These are phyloP conservation scores for Scarus forsteni DNA, from an alignment of 2,797 vertebrate genomes.

Conservation along the genomic window DNA sequence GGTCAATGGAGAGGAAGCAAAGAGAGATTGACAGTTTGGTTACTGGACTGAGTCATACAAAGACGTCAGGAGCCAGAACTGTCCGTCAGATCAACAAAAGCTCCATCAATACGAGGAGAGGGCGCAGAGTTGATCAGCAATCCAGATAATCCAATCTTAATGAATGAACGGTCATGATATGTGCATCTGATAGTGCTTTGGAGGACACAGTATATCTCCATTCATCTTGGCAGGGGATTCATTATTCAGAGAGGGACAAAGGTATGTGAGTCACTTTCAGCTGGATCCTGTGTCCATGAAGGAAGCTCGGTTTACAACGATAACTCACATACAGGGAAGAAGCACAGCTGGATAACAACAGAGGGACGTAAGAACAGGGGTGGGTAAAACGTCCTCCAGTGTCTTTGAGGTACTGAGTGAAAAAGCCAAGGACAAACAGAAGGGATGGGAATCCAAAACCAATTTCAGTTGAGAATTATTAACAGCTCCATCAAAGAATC, in stretches of 20 bases:
- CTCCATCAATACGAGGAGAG: slow-evolving; percentile 24
- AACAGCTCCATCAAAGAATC: too few relatives aligned
- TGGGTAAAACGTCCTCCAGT: too few relatives aligned
- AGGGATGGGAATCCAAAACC: too few relatives aligned
- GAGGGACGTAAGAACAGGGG: too few relatives aligned
- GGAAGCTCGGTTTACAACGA: slow-evolving; percentile 54
- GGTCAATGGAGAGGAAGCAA: slow-evolving; percentile 14
- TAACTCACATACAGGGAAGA: not conserved
- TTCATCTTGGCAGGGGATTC: slow-evolving; percentile 51
- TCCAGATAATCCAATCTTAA: slow-evolving; percentile 62
- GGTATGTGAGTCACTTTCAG: slow-evolving; percentile 69
- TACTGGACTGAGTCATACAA: slow-evolving; percentile 6
- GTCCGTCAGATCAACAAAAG: slow-evolving; percentile 29
- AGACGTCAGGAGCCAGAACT: not conserved
- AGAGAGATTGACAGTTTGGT: slow-evolving; percentile 23
- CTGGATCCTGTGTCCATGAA: slow-evolving; percentile 66
- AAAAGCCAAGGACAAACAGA: too few relatives aligned
- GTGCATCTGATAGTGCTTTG: slow-evolving; percentile 63
- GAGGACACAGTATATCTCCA: slow-evolving; percentile 61
- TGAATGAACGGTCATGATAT: slow-evolving; percentile 69
- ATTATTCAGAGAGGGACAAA: slow-evolving; percentile 73
- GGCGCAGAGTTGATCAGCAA: slow-evolving; percentile 28
- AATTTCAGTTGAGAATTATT: too few relatives aligned
- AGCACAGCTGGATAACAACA: too few relatives aligned
- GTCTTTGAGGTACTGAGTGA: not conserved